Evolutionary conservation across 1,140 invertebrate genomes (phyloP), one percentile per base, ranked within the genome.

Genomic region (Zophobas atratus): DNA sequence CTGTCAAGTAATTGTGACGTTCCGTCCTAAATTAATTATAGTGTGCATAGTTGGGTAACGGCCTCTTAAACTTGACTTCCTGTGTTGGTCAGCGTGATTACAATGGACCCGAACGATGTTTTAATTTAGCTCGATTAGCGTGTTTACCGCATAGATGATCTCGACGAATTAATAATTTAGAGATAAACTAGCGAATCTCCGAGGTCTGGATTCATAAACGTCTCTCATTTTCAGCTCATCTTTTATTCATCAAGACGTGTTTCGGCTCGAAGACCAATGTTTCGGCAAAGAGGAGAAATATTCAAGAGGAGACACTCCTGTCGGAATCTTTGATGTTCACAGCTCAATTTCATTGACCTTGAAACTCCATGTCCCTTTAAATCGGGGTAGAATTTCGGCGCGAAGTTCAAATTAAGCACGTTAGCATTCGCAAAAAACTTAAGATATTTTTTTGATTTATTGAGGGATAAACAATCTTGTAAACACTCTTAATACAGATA

Each of bases 1-100:
- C 43, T 46, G 43, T 46, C 6, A 46, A 51, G 49, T 51, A 51
- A 46, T 39, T 35, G 56, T 60, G 8, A 67, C 39, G 60, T 67
- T 46, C 32, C 35, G 60, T 67, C 39, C 38, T 67, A 67, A 67
- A 67, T 67, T 67, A 67, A 67, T 67, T 67, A 67, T 67, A 20
- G 8, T 67, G 60, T 43, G 20, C 49, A 51, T 43, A 43, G 60
- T 67, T 67, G 33, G 60, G 60, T 67, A 67, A 41, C 60, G 60
- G 39, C 6, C 60, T 39, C 60, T 43, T 67, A 67, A 67, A 36
- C 43, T 67, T 43, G 6, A 67, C 60, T 67, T 67, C 60, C 60
- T 67, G 60, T 67, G 60, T 43, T 43, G 39, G 38, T 67, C 36
- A 34, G 36, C 57, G 39, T 39, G 6, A 63, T 63, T 67, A 67